Base-by-base conservation (phyloP, 2,113 vertebrate genomes). In the Pterocles burchelli region DNA sequence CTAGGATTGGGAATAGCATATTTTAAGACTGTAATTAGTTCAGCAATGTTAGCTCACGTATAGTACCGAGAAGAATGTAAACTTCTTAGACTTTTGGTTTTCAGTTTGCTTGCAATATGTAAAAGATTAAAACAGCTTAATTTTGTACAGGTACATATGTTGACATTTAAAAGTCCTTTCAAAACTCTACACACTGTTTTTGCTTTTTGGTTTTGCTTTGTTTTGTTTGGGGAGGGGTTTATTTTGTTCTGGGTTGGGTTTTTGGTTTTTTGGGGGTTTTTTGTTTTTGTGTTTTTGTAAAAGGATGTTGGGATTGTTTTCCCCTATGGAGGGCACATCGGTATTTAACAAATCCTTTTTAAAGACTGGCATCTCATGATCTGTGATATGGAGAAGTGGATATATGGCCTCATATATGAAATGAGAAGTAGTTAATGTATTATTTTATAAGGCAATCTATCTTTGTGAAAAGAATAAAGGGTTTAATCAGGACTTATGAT, bases 1-100 rank as follows among this genome's bases (percentile, higher is more conserved):
- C 97, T 98, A 98, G 98, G 98, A 97, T 97, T 98, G 97, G 98
- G 97, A 98, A 98, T 97, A 98, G 97, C 93, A 92, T 96, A 97
- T 97, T 97, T 96, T 96, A 96, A 97, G 95, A 95, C 96, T 96
- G 97, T 97, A 97, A 92, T 96, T 97, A 98, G 97, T 97, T 97
- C 97, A 97, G 95, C 98, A 96, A 85, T 97, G 95, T 97, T 98
- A 98, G 97, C 96, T 97, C 95, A 96, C 95, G 85, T 95, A 93
- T 96, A 98, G 95, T 96, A 94, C 95, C 73, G n/a, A 96, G 92
- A 97, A 97, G 98, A 98, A 97, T 96, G 97, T 97, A 97, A 97
- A 96, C 97, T 95, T 94, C 94, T 79, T 96, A 98, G 95, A 95
- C 84, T 91, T 96, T 97, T 97, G 95, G 96, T 97, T 97, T 92